phyloP scores from a whole-genome alignment of 2,113 vertebrate genomes.

The Alethe diademata region DNA sequence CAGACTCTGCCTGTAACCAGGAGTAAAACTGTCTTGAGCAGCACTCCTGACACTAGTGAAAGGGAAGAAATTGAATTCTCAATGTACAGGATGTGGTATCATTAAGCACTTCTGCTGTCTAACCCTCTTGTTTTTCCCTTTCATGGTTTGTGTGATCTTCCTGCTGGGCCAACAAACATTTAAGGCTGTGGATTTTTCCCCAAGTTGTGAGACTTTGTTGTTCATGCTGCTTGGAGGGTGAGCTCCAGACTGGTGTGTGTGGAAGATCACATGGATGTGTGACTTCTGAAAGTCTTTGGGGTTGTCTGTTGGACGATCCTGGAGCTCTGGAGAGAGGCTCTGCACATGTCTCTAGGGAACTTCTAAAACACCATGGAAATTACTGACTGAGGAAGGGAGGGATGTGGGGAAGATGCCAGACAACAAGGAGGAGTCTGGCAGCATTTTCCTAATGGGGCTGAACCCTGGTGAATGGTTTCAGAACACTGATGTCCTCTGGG shows the following conservation, averaged over 20 bases:
- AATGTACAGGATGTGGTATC: neutral
- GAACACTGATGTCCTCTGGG: neutral
- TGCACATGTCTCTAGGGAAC: neutral
- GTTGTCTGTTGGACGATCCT: neutral
- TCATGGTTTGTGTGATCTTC: neutral
- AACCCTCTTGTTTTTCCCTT: neutral
- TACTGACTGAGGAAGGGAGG: neutral
- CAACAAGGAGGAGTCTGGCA: neutral
- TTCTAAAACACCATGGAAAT: neutral
- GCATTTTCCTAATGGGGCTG: neutral
- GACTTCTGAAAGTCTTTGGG: neutral
- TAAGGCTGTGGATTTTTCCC: neutral
- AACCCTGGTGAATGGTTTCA: neutral
- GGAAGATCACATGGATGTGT: neutral
- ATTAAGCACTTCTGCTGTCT: neutral
- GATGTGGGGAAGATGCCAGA: neutral
- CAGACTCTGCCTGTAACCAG: neutral
- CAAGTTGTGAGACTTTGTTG: neutral
- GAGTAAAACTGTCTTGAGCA: neutral
- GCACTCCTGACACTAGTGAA: neutral
- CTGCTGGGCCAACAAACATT: neutral
- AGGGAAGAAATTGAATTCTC: neutral
- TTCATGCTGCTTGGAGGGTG: neutral
- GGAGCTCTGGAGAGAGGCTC: neutral
- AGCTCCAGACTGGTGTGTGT: neutral